Evolutionary conservation across 1,140 invertebrate genomes (phyloP), one percentile per base, ranked within the genome.

Genomic region (Dendrolimus punctatus): DNA sequence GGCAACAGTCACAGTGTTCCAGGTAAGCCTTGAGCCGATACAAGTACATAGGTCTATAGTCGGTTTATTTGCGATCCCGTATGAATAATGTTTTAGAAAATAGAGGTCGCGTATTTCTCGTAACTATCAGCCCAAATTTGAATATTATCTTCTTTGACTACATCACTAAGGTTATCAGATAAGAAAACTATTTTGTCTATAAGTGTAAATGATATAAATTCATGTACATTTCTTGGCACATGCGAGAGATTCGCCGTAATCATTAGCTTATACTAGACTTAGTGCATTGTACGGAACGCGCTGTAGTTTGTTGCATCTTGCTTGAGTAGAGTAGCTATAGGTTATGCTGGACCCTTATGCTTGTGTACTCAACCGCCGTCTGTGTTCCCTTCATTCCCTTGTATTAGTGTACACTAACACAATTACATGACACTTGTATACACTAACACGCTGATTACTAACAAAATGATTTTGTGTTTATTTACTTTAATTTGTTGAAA

Each of bases 1-100:
- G 95, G 95, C 96, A 62, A 96, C 95, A 64, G 95, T 98, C 85
- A 98, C 97, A 72, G 96, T 98, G 48, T 98, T 98, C 87, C 96
- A 98, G 96, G 96, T 98, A 94, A 92, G 92, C 85, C 58, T 75
- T 67, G 66, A 63, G 58, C 66, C 58, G 67, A 62, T 68, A 71
- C 60, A 62, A 77, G 70, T 66, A 74, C 63, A 66, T 73, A 63
- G 69, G 76, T 70, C 69, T 55, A 74, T 73, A 77, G 72, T 75
- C 69, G 75, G 76, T 85, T 84, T 78, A 81, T 82, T 85, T 85
- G 80, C 80, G 69, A 80, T 76, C 79, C 82, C 66, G 62, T 76
- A 71, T 66, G 65, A 78, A 23, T 64, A 71, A 68, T 74, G 66
- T 72, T 68, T 66, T 76, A 75, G 69, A 81, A 57, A 53, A 58